These are phyloP conservation scores for Ceyx cyanopectus DNA, from an alignment of 2,113 vertebrate genomes.

Conservation along the genomic window DNA sequence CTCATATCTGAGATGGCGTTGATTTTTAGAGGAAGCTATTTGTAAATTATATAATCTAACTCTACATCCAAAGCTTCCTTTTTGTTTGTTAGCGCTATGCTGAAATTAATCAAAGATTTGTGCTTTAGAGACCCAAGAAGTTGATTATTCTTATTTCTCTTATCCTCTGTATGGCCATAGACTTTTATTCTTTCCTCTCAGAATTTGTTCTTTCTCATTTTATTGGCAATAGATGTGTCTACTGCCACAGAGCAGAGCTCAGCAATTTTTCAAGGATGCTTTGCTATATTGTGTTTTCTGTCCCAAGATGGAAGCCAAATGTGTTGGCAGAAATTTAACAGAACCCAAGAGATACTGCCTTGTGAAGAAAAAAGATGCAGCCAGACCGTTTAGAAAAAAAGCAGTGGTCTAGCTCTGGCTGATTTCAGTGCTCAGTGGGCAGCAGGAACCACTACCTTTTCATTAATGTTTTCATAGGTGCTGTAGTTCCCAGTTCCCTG, in stretches of 20 bases:
- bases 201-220: constrained; percentile 23
- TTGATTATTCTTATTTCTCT: not conserved
- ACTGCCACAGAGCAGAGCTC: constrained; percentile 16
- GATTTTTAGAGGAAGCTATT: not conserved
- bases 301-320: constrained; percentile 36
- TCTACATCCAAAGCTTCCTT: not conserved
- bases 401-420: not conserved
- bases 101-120: constrained; percentile 19
- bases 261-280: constrained; percentile 14
- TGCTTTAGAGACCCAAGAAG: constrained; percentile 6
- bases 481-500: not conserved
- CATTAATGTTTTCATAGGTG: not conserved
- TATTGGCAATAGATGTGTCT: constrained; percentile 43
- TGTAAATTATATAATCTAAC: not conserved
- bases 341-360: not conserved
- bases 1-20: not conserved
- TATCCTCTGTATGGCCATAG: constrained; percentile 2
- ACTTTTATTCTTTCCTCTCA: not conserved
- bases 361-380: not conserved
- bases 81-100: not conserved
- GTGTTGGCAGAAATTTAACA: constrained; percentile 5
- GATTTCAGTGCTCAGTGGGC: not conserved
- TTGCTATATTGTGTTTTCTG: constrained; percentile 17
- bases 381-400: not conserved
- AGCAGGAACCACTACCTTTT: not conserved